Conservation (phyloP, 1,140 invertebrate genomes). For the Zaprionus lachaisei region DNA sequence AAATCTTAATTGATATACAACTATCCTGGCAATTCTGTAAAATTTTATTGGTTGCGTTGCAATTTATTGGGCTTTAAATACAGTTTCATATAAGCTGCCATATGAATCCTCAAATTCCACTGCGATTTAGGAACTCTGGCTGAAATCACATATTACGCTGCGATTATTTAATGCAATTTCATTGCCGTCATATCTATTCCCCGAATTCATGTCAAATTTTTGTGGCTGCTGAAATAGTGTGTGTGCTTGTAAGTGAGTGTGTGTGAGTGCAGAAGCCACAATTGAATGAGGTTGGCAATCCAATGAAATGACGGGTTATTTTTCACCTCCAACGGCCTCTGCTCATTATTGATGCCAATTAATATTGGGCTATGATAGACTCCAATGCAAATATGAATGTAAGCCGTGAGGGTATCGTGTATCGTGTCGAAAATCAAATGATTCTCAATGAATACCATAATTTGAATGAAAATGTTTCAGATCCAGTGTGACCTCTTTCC, state of each 20-base stretch:
- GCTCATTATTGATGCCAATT: conserved; percentile 59
- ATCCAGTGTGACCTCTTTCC: not conserved
- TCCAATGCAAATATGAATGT: not conserved
- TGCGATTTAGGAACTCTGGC: not conserved
- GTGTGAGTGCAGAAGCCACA: conserved; percentile 46
- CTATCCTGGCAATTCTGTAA: too few species aligned
- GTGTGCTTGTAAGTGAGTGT: conserved; percentile 6
- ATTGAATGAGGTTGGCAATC: conserved; percentile 56
- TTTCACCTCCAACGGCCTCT: conserved; percentile 6
- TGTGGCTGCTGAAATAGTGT: not conserved
- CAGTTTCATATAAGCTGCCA: too few species aligned
- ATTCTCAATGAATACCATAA: not conserved
- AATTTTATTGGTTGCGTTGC: too few species aligned
- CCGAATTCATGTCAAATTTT: conserved; percentile 14
- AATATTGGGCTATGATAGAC: not conserved
- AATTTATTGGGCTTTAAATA: too few species aligned
- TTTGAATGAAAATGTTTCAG: not conserved
- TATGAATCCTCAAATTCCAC: not conserved
- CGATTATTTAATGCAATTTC: conserved; percentile 7
- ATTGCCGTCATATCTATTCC: conserved; percentile 14
- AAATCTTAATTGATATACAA: too few species aligned
- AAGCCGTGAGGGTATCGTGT: not conserved
- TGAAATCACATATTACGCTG: not conserved
- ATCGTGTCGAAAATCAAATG: not conserved
- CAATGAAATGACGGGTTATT: conserved; percentile 63